These are phyloP conservation scores for Psix sp. DNA, from an alignment of 1,140 invertebrate species.

Conservation along the genomic window DNA sequence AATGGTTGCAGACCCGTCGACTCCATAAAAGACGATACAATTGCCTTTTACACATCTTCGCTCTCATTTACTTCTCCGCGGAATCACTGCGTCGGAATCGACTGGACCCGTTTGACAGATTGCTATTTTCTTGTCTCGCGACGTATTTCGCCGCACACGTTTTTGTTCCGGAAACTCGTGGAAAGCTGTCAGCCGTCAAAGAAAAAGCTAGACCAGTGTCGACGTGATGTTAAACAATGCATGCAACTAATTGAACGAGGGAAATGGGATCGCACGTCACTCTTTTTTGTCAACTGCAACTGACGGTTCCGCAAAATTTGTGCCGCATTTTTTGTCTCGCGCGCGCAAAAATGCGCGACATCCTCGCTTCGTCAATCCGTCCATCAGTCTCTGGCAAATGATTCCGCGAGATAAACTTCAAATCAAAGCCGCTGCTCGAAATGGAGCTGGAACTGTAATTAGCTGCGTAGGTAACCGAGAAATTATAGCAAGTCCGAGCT, in stretches of 20 bases:
- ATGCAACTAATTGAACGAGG: slow-evolving; percentile 41
- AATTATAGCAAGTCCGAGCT: slow-evolving; percentile 29
- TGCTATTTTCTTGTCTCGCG: slow-evolving; percentile 47
- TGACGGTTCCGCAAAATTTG: slow-evolving; percentile 7
- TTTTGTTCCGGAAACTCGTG: slow-evolving; percentile 45
- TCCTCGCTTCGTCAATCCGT: slow-evolving; percentile 32
- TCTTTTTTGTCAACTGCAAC: slow-evolving; percentile 13
- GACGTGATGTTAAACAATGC: slow-evolving; percentile 46
- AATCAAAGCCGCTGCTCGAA: slow-evolving; percentile 56
- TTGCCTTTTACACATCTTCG: slow-evolving; percentile 75
- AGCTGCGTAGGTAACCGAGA: slow-evolving; percentile 39
- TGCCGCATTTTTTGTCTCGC: slow-evolving; percentile 8
- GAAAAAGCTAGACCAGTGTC: slow-evolving; percentile 37
- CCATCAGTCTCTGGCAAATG: slow-evolving; percentile 37
- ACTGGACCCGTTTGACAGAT: slow-evolving; percentile 52
- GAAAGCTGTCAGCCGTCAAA: slow-evolving; percentile 35
- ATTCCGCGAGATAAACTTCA: slow-evolving; percentile 56
- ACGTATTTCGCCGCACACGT: slow-evolving; percentile 36
- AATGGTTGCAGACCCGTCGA: slow-evolving; percentile 59
- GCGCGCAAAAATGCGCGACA: slow-evolving; percentile 5
- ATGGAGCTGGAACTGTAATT: slow-evolving; percentile 61
- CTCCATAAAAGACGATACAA: slow-evolving; percentile 72
- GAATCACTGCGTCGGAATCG: slow-evolving; percentile 59
- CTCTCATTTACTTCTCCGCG: slow-evolving; percentile 70
- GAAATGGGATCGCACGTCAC: slow-evolving; percentile 24